phyloP scores from a whole-genome alignment of 2,888 invertebrate species.

The Andrena hattorfiana region DNA sequence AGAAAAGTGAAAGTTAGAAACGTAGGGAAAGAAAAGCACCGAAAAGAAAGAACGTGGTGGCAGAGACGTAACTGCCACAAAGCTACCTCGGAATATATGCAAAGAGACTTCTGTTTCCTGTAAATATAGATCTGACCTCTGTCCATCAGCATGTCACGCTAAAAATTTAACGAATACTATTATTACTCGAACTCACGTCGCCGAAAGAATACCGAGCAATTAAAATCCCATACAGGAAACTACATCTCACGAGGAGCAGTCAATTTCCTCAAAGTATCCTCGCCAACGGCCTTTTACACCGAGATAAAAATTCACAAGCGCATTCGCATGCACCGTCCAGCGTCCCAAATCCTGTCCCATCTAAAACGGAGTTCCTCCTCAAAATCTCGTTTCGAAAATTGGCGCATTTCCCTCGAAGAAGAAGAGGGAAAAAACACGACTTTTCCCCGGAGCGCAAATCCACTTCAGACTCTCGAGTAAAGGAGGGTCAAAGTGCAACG shows the following conservation, averaged over 20 bases:
- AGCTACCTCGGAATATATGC: no score
- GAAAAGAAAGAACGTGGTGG: no score
- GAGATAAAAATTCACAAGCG: slow-evolving; percentile 1
- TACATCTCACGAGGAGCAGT: neutral
- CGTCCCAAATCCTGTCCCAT: slow-evolving; percentile 23
- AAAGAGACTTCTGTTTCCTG: no score
- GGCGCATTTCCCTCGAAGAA: slow-evolving; percentile 23
- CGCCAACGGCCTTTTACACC: neutral
- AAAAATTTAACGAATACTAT: no score
- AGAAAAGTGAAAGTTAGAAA: no score
- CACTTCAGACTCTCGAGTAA: slow-evolving; percentile 16
- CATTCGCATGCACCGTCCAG: slow-evolving; percentile 37
- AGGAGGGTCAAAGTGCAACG: slow-evolving; percentile 36
- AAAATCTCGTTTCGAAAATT: slow-evolving; percentile 49
- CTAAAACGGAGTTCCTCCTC: slow-evolving; percentile 24
- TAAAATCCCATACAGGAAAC: neutral
- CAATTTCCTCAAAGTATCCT: neutral
- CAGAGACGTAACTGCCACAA: no score
- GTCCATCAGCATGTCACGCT: no score
- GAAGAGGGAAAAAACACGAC: neutral
- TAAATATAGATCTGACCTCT: no score
- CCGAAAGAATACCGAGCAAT: neutral
- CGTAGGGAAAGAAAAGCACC: no score
- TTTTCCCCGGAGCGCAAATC: slow-evolving; percentile 21
- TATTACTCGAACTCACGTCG: neutral